These are phyloP conservation scores for Hippopotamus amphibius DNA, from an alignment of 2,113 vertebrate genomes.

Conservation along the genomic window DNA sequence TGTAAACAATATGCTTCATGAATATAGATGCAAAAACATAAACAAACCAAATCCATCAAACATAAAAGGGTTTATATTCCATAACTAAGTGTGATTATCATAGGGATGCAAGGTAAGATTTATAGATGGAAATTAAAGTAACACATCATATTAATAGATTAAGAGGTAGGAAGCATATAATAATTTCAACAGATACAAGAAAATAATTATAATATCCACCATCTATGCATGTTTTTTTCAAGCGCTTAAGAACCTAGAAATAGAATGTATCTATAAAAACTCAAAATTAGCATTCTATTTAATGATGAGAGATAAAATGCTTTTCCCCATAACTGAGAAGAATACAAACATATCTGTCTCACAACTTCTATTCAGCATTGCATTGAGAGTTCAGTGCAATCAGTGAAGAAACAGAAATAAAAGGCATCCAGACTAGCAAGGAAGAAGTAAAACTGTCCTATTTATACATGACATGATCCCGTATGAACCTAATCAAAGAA, in stretches of 20 bases:
- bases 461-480: neutral
- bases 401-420: neutral
- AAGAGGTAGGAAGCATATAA: neutral
- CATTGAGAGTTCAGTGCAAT: neutral
- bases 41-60: neutral
- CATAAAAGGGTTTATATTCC: neutral
- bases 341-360: neutral
- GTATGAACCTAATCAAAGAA: neutral
- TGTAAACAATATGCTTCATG: neutral
- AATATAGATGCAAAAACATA: neutral
- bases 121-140: neutral
- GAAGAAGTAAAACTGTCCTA: neutral
- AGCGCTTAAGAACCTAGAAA: neutral
- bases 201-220: neutral
- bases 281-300: neutral
- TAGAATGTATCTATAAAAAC: neutral
- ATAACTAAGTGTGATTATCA: neutral
- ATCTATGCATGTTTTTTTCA: neutral
- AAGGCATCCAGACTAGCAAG: neutral
- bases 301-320: neutral
- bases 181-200: neutral
- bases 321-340: neutral
- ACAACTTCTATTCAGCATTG: neutral
- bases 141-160: neutral
- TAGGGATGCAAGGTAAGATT: neutral